phyloP scores from a whole-genome alignment of 2,797 vertebrate species.

The Siniperca obscura region DNA sequence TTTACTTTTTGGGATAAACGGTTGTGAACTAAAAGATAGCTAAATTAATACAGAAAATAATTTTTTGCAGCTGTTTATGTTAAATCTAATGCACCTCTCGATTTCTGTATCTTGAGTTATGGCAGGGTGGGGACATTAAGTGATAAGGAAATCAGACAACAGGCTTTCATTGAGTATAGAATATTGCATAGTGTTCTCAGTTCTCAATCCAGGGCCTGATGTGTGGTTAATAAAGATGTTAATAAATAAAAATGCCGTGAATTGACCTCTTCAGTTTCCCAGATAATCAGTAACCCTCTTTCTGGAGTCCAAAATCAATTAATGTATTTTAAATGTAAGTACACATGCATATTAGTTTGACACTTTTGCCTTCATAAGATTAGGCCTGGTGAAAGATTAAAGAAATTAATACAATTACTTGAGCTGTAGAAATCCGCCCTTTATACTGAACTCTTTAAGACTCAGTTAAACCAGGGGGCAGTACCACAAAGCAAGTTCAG shows the following conservation, averaged over 20 bases:
- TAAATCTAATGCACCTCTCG: no score
- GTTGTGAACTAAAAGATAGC: not conserved
- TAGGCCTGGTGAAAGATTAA: not conserved
- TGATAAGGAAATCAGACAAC: conserved; percentile 34
- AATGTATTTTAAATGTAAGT: not conserved
- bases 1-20: not conserved
- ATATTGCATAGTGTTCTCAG: not conserved
- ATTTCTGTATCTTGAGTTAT: not conserved
- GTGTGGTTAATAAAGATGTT: not conserved
- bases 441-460: no score
- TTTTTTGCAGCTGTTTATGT: not conserved
- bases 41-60: not conserved
- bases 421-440: not conserved
- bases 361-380: not conserved
- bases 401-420: not conserved
- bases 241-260: no score
- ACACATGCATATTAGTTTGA: not conserved
- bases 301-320: not conserved
- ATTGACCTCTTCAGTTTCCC: not conserved
- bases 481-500: not conserved
- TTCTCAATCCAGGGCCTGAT: not conserved
- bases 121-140: conserved; percentile 33
- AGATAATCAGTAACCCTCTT: not conserved
- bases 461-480: not conserved
- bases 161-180: not conserved